phyloP scores from a whole-genome alignment of 2,888 invertebrate species.

The Didymodactylos carnosus region DNA sequence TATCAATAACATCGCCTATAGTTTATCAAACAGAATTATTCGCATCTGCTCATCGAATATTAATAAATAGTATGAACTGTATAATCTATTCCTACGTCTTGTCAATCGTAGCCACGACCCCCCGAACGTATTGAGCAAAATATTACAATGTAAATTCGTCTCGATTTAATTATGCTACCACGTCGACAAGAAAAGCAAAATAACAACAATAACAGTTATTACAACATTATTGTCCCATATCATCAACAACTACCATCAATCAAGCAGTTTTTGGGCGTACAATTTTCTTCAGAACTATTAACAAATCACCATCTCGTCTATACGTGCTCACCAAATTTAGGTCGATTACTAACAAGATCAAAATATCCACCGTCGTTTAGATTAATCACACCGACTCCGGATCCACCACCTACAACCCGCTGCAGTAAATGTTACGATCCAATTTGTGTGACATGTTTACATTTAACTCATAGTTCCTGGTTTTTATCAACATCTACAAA shows the following conservation, averaged over 20 bases:
- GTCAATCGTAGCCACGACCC: not conserved
- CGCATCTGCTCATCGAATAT: not conserved
- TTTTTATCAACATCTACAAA: not conserved
- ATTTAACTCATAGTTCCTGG: not conserved
- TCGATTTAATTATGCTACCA: too few species aligned
- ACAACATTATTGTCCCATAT: not conserved
- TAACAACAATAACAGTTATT: not conserved
- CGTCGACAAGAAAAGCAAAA: not conserved
- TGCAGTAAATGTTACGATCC: not conserved
- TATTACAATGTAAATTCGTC: too few species aligned
- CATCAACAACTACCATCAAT: not conserved
- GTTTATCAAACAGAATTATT: not conserved
- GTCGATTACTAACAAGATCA: not conserved
- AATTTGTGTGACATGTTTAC: not conserved
- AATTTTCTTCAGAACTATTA: not conserved
- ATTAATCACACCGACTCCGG: not conserved
- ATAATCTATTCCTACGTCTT: not conserved
- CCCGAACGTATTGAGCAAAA: too few species aligned
- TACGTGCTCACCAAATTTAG: not conserved
- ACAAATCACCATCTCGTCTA: not conserved
- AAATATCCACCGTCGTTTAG: not conserved
- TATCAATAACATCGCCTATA: not conserved
- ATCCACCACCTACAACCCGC: not conserved
- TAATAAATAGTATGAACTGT: not conserved
- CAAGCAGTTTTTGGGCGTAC: not conserved